phyloP scores from a whole-genome alignment of 2,888 invertebrate species.

The Anaspis maculata region DNA sequence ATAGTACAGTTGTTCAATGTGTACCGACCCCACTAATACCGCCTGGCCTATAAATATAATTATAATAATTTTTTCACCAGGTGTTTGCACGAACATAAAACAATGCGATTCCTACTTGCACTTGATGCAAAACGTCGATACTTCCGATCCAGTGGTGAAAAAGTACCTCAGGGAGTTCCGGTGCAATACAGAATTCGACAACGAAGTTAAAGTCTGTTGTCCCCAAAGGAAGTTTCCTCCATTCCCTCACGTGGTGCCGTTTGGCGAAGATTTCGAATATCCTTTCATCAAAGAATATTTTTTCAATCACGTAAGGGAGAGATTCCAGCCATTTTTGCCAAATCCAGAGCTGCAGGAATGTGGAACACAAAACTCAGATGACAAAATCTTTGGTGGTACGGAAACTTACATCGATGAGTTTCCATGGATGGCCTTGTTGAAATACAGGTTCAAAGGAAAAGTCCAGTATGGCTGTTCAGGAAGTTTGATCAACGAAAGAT shows the following conservation, averaged over 20 bases:
- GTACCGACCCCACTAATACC: too few species aligned
- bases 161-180: slow-evolving; percentile 18
- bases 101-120: slow-evolving; percentile 10
- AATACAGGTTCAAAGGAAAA: slow-evolving; percentile 11
- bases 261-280: too few species aligned
- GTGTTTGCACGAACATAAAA: slow-evolving; percentile 10
- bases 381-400: slow-evolving; percentile 54
- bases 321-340: slow-evolving; percentile 10
- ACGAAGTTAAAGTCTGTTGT: slow-evolving; percentile 20
- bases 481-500: slow-evolving; percentile 30
- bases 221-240: slow-evolving; percentile 13
- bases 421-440: slow-evolving; percentile 34
- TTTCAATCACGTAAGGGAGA: slow-evolving; percentile 4
- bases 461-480: slow-evolving; percentile 34
- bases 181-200: slow-evolving; percentile 17
- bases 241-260: too few species aligned
- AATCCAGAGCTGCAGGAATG: slow-evolving; percentile 37
- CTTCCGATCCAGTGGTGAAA: slow-evolving; percentile 5
- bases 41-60: too few species aligned
- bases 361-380: slow-evolving; percentile 46
- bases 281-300: too few species aligned
- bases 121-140: slow-evolving; percentile 12
- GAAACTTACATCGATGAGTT: slow-evolving; percentile 43
- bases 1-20: too few species aligned
- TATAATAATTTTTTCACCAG: slow-evolving; percentile 3